Conservation (phyloP, 2,113 vertebrate species). For the Tragulus kanchil region DNA sequence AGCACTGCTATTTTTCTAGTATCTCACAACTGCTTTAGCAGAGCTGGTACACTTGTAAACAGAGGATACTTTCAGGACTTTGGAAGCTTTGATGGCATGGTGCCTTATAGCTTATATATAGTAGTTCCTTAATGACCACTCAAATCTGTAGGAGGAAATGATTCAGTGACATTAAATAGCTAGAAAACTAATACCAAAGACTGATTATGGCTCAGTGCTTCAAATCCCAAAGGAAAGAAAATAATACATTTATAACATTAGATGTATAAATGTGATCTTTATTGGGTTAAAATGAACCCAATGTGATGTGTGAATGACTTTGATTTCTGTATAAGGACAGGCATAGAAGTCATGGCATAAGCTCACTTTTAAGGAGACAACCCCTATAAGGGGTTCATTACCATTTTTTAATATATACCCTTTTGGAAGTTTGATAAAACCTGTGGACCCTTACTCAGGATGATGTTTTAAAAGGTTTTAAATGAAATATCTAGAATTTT, state of each 20-base stretch:
- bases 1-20: not conserved
- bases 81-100: not conserved
- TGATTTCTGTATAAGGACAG: not conserved
- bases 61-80: not conserved
- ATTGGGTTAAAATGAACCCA: not conserved
- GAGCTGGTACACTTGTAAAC: not conserved
- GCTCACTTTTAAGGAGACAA: not conserved
- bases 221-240: not conserved
- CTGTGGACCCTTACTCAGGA: not conserved
- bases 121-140: not conserved
- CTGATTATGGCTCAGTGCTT: not conserved
- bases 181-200: not conserved
- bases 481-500: not conserved
- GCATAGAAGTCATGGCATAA: not conserved
- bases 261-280: not conserved
- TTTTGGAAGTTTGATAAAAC: not conserved
- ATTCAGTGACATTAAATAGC: not conserved
- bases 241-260: not conserved
- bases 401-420: not conserved
- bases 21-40: not conserved
- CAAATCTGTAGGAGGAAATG: not conserved
- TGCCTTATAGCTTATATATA: not conserved
- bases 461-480: not conserved
- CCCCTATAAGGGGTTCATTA: not conserved
- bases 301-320: not conserved